Evolutionary conservation across 2,888 invertebrate genomes (phyloP), one percentile per base, ranked within the genome.

Genomic region (Gari tellinella): DNA sequence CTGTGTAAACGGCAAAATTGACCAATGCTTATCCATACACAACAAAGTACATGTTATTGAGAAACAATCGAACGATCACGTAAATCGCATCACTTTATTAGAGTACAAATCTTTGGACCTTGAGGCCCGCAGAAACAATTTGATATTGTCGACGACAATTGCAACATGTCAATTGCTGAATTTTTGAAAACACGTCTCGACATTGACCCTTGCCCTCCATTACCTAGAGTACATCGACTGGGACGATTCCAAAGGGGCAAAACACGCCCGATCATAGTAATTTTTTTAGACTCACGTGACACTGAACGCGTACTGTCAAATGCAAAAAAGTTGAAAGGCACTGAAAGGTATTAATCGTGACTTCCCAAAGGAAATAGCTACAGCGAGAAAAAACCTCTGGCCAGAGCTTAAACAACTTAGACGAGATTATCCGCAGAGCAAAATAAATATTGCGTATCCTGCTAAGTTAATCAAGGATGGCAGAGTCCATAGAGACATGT

Each of bases 391-490:
- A 14, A 10, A 19, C 4, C n/a, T 60, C 4, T 60, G 60, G 60
- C 5, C 23, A 5, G 14, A 17, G 8, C 48, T 37, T 26, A 60
- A 60, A 25, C 2, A 4, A 5, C 37, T n/a, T 8, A 46, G 25
- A 15, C 17, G 4, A 3, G 37, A 31, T 15, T 31, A 37, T 26
- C 43, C 41, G 10, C 48, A n/a, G 25, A 26, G 14, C 2, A 48
- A n/a, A 10, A 25, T 60, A 14, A 5, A 17, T 21, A 60, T 60
- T 19, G 49, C 31, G 19, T 60, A 46, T 37, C 60, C 60, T n/a
- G 60, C 49, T 8, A 60, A 48, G 25, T 25, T 60, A 8, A 31
- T 60, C 15, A 49, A 48, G 10, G 10, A 40, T 31, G 60, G 60
- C n/a, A 37, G 17, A 37, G 23, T 48, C 37, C n/a, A 37, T 4